phyloP scores from a whole-genome alignment of 2,797 vertebrate species.

The Chloroceryle inda region DNA sequence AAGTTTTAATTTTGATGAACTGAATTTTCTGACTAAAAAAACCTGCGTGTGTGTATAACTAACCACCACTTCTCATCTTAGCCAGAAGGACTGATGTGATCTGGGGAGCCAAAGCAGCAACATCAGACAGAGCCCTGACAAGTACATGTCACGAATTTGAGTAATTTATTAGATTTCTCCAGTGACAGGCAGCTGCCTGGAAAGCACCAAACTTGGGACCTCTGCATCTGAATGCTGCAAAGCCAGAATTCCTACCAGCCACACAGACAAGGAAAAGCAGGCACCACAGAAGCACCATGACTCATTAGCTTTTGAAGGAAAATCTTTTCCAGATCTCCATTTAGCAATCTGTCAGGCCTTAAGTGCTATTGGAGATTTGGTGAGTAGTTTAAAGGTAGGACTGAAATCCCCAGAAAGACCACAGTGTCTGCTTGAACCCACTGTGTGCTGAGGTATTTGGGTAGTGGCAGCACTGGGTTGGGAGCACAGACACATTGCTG shows the following conservation, averaged over 20 bases:
- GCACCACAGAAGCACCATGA: not conserved
- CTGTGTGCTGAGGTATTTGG: not conserved
- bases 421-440: not conserved
- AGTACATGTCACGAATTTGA: not conserved
- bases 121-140: not conserved
- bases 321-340: not conserved
- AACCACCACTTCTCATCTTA: not conserved
- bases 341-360: not conserved
- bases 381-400: not conserved
- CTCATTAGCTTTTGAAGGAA: not conserved
- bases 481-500: not conserved
- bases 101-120: not conserved
- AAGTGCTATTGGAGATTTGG: rapidly evolving
- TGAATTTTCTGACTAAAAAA: not conserved
- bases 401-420: not conserved
- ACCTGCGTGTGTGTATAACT: not conserved
- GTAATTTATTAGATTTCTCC: not conserved
- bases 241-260: not conserved
- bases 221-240: not conserved
- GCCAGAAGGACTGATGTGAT: not conserved
- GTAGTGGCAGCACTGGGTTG: not conserved
- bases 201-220: not conserved
- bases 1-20: not conserved
- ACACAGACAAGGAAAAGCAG: not conserved
- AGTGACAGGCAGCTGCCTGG: not conserved